phyloP scores from a whole-genome alignment of 2,888 invertebrate species.

The Plebejus melissa region DNA sequence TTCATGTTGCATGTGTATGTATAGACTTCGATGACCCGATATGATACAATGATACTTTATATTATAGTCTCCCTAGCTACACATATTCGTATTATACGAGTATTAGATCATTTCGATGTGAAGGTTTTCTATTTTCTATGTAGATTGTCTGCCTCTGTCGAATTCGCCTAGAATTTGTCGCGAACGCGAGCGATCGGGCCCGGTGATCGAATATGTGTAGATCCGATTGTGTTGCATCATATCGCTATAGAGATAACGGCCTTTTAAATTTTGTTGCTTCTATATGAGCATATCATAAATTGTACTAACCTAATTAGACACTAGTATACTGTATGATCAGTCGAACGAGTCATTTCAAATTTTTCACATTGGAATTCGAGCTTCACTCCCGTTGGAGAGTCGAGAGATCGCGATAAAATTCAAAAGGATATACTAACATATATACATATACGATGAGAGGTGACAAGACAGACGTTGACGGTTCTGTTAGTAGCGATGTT shows the following conservation, averaged over 20 bases:
- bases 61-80: conserved; percentile 23
- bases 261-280: conserved; percentile 31
- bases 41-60: conserved; percentile 32
- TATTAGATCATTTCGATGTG: background rate
- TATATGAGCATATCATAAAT: conserved; percentile 29
- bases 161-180: background rate
- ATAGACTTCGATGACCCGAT: conserved; percentile 37
- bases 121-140: background rate
- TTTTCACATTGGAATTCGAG: background rate
- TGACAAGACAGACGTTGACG: conserved; percentile 15
- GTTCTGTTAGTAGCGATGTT: conserved; percentile 14
- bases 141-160: conserved; percentile 1
- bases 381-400: background rate
- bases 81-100: conserved; percentile 22
- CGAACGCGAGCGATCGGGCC: background rate
- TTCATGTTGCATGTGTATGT: conserved; percentile 47
- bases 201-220: conserved; percentile 19
- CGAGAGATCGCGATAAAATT: conserved; percentile 26
- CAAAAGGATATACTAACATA: conserved; percentile 28
- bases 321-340: background rate
- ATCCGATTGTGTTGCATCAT: conserved; percentile 26
- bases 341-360: conserved; percentile 13
- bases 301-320: conserved; percentile 18
- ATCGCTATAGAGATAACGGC: conserved; percentile 30
- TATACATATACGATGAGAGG: conserved; percentile 26